Evolutionary conservation across 2,797 vertebrate genomes (phyloP).

Genomic region (Nothura maculosa): DNA sequence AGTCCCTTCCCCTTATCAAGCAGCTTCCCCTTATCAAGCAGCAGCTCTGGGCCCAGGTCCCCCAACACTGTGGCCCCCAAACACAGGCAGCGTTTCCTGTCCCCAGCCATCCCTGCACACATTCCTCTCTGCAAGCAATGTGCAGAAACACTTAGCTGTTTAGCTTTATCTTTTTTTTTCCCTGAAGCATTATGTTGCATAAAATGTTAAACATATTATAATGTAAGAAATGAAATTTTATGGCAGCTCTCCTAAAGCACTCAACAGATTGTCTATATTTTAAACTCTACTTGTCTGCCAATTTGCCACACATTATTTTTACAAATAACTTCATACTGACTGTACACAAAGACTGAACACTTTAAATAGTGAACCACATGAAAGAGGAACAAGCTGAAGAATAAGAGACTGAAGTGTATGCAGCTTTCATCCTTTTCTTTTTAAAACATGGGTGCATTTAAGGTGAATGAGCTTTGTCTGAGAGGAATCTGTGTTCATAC

Average conservation of each 20-base stretch:
- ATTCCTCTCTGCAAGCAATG: background rate
- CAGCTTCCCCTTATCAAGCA: too few species aligned
- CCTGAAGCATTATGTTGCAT: slow-evolving; percentile 32
- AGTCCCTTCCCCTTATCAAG: too few species aligned
- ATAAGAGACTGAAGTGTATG: background rate
- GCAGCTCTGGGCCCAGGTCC: background rate
- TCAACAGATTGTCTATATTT: slow-evolving; percentile 73
- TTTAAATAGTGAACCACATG: slow-evolving; percentile 51
- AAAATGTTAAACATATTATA: slow-evolving; percentile 55
- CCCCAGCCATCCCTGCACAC: rapidly evolving
- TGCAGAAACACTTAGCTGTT: background rate
- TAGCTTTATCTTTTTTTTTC: background rate
- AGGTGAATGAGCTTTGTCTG: background rate
- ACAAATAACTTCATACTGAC: slow-evolving; percentile 68
- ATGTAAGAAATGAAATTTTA: slow-evolving; percentile 59
- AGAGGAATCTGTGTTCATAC: rapidly evolving
- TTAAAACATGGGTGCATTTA: background rate
- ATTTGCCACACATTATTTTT: slow-evolving; percentile 72
- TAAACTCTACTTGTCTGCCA: slow-evolving; percentile 69
- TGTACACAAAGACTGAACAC: slow-evolving; percentile 59
- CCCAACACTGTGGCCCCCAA: too few species aligned
- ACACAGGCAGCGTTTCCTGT: rapidly evolving
- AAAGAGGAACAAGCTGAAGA: background rate
- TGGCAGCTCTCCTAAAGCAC: slow-evolving; percentile 57
- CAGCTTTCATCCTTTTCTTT: background rate